These are phyloP conservation scores for Aethes cnicana DNA, from an alignment of 2,888 invertebrate genomes.

Conservation along the genomic window DNA sequence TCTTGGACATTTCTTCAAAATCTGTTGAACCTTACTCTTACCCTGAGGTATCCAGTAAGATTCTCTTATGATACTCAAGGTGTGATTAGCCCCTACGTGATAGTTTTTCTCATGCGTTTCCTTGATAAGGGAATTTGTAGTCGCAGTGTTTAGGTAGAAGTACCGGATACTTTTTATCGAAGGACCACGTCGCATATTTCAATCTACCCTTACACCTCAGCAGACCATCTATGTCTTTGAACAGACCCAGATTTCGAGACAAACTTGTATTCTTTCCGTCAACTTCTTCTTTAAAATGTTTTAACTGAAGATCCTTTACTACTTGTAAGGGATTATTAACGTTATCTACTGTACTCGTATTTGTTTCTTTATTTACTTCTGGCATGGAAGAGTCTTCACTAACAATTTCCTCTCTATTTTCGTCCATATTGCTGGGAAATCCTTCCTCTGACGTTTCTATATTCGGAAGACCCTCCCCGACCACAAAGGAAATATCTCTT, in stretches of 20 bases:
- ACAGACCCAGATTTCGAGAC: background rate
- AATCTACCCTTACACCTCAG: background rate
- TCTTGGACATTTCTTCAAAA: too few species aligned
- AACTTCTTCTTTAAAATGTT: background rate
- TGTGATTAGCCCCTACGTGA: background rate
- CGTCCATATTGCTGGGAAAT: too few species aligned
- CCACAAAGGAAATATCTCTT: background rate
- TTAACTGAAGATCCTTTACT: background rate
- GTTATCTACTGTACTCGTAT: too few species aligned
- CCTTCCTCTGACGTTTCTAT: background rate
- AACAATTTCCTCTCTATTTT: background rate
- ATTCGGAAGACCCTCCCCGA: background rate
- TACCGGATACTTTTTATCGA: background rate
- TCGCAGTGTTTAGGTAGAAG: background rate
- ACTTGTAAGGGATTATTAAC: too few species aligned
- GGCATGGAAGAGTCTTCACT: background rate
- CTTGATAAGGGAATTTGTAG: background rate
- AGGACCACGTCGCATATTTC: background rate
- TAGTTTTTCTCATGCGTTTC: background rate
- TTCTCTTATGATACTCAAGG: background rate
- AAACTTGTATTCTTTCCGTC: background rate
- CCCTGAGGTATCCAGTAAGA: too few species aligned
- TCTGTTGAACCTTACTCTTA: too few species aligned
- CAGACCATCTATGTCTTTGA: background rate
- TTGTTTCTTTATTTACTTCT: background rate